Base-by-base conservation (phyloP, 2,888 invertebrate genomes). In the Beris morrisii region DNA sequence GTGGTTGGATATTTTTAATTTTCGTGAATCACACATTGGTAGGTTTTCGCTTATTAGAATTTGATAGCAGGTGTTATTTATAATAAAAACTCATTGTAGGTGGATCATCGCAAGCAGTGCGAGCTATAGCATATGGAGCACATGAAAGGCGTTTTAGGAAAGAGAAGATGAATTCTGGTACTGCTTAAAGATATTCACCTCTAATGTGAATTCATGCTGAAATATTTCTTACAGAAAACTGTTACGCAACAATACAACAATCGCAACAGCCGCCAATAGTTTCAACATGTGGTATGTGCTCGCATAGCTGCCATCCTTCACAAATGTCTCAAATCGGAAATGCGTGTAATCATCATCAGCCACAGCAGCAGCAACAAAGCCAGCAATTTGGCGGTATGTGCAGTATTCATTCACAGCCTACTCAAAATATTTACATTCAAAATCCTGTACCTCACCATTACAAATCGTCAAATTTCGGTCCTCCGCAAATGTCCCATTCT, bases 1-100 rank as follows among this genome's bases (percentile, higher is more conserved):
- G 63, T 93, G 91, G 90, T 79, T 85, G 46, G 89, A 90, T 70
- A 86, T 93, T 43, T 82, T 75, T 64, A 75, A 76, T 38, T 78
- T 76, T 72, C 74, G 81, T 7, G 80, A 81, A 71, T 74, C 73
- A n/a, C 73, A 76, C 66, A 73, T 75, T 56, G 78, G 77, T 75
- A 73, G 57, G 67, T 59, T 48, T 15, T n/a, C 22, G 50, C 31
- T 6, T 6, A 50, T 57, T 22, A 53, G 31, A 5, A 30, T 12
- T 38, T 22, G 31, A 48, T 30, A 43, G 30, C n/a, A 43, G n/a
- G 30, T 55, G 12, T 55, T 3, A 45, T 32, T 22, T 65, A 22
- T 50, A 50, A 9, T 50, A 6, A 55, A 13, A 45, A 44, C n/a
- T 28, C 5, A 44, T 38, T 54, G 12, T 31, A 76, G 76, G 79